Evolutionary conservation across 2,797 vertebrate genomes (phyloP), one percentile per base, ranked within the genome.

Genomic region (Pagetopsis macropterus): DNA sequence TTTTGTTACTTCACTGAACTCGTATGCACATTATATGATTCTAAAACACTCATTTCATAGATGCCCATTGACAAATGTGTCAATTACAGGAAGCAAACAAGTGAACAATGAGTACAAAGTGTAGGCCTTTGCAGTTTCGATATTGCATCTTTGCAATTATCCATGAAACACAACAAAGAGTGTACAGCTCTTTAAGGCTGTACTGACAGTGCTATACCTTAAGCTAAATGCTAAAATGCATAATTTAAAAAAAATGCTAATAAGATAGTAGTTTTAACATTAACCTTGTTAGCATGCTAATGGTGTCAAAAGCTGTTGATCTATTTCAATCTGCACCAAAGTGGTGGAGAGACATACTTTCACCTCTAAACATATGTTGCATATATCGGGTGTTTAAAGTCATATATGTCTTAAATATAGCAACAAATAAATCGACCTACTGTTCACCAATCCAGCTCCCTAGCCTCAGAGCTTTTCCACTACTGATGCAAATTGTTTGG

Each of bases 391-490:
- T 37, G 33, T 37, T 37, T 37, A 65, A 44, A 49, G 19, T 4
- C 2, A 49, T 31, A n/a, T n/a, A 19, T 43, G 37, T 45, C 55
- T 59, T 13, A 3, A 2, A 31, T 11, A 43, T 11, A 27, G n/a
- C 9, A 15, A 6, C 33, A 48, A 37, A 16, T 8, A 37, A 37
- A 37, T 37, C 1, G 2, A 45, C 12, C 5, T 40, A 21, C 55
- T 17, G 23, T 5, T 37, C 19, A 14, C n/a, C 9, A 13, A 33
- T n/a, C 4, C 45, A 17, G 21, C 49, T 72, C 58, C 0, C 37
- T 61, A 70, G 77, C 79, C 75, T 81, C 80, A 50, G 13, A 69
- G 49, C 50, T 31, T 64, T 48, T 55, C 46, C 23, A 45, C 9
- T 41, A 40, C 37, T 62, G 17, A 58, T 70, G 77, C 50, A 27